Percentiles rank a stretch among this genome's conserved stretches.
Conservation (phyloP, 2,888 invertebrate species). For the Cyaniris semiargus region DNA sequence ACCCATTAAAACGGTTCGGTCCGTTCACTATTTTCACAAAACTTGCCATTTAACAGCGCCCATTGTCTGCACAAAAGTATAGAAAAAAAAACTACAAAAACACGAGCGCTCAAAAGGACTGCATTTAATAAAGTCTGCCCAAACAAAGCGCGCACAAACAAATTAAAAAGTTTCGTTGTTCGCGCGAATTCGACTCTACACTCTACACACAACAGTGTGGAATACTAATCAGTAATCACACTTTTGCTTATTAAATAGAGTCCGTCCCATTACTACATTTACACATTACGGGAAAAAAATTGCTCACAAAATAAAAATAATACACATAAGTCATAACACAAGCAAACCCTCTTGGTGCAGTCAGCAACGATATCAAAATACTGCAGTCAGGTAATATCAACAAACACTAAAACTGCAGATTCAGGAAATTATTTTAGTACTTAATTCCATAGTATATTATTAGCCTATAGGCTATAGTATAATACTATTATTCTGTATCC, state of each 20-base stretch:
- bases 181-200: neutral
- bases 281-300: too few relatives aligned
- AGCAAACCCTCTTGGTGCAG: too few relatives aligned
- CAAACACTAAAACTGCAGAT: too few relatives aligned
- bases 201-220: neutral
- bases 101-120: constrained; percentile 13
- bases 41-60: constrained; percentile 13
- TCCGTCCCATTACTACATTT: too few relatives aligned
- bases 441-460: too few relatives aligned
- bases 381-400: too few relatives aligned
- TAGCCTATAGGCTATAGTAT: too few relatives aligned
- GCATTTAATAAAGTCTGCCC: constrained; percentile 25
- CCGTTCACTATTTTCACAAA: neutral
- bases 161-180: constrained; percentile 18
- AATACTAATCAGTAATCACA: neutral
- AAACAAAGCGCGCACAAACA: constrained; percentile 20
- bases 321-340: too few relatives aligned
- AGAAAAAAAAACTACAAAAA: constrained; percentile 25
- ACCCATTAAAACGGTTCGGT: neutral
- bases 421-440: too few relatives aligned
- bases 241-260: neutral
- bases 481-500: too few relatives aligned
- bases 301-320: too few relatives aligned
- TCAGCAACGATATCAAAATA: too few relatives aligned
- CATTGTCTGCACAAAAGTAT: constrained; percentile 17